phyloP scores from a whole-genome alignment of 1,140 invertebrate species.

The Metaphire vulgaris region DNA sequence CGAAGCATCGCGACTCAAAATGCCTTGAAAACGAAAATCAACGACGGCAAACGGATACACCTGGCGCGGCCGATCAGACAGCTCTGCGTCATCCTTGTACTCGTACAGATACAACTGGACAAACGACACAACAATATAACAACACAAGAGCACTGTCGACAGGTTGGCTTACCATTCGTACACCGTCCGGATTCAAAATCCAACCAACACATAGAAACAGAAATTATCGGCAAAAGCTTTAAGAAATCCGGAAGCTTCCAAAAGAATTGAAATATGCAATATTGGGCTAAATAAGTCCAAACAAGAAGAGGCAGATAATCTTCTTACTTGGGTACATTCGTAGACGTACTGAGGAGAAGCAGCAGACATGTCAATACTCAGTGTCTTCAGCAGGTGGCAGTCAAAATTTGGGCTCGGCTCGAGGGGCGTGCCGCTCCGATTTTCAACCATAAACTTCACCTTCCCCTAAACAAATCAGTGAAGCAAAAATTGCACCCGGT shows the following conservation, averaged over 20 bases:
- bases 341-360: slow-evolving; percentile 11
- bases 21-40: slow-evolving; percentile 19
- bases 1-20: neutral
- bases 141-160: no score
- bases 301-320: no score
- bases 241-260: no score
- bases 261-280: no score
- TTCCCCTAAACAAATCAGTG: slow-evolving; percentile 31
- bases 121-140: no score
- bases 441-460: slow-evolving; percentile 36
- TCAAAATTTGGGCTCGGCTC: slow-evolving; percentile 41
- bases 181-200: no score
- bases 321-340: slow-evolving; percentile 29
- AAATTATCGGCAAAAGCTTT: no score
- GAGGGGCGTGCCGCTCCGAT: slow-evolving; percentile 27
- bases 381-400: slow-evolving; percentile 36
- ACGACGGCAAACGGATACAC: slow-evolving; percentile 29
- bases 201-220: no score
- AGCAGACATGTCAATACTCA: neutral
- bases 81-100: slow-evolving; percentile 29
- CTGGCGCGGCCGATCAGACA: slow-evolving; percentile 26
- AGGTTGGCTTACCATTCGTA: no score
- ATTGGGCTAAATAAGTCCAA: no score
- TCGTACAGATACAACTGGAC: slow-evolving; percentile 30
- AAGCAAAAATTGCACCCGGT: no score